Percentiles rank a stretch among this genome's conserved stretches.
Evolutionary conservation across 2,797 vertebrate species (phyloP).

Genomic region (Diglossa cyanea): DNA sequence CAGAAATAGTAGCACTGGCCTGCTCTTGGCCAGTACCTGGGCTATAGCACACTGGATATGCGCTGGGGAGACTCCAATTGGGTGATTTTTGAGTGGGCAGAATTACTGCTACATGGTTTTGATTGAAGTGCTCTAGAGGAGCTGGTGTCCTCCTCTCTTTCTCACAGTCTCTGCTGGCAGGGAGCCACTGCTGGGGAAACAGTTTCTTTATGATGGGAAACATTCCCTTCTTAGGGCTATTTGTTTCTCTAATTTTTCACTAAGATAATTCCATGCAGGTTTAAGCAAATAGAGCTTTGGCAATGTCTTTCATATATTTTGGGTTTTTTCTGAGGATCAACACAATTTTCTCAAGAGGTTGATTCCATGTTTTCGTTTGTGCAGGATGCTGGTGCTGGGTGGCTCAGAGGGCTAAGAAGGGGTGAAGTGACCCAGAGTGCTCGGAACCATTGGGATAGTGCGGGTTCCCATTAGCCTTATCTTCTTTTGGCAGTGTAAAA

Average conservation of each 20-base stretch:
- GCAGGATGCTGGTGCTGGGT: not conserved
- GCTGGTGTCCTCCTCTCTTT: not conserved
- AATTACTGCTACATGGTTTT: not conserved
- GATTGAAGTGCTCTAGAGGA: not conserved
- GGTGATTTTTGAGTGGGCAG: not conserved
- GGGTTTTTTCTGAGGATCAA: not conserved
- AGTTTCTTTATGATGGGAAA: not conserved
- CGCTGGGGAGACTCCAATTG: not conserved
- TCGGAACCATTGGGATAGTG: not conserved
- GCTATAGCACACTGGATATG: not conserved
- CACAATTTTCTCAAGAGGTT: not conserved
- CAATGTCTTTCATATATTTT: not conserved
- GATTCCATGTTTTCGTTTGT: not conserved
- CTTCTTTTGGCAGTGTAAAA: not conserved
- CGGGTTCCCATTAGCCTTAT: not conserved
- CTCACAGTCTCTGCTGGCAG: not conserved
- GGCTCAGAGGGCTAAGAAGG: not conserved
- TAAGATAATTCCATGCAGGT: not conserved
- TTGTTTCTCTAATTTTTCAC: not conserved
- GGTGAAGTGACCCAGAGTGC: not conserved
- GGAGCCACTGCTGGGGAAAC: not conserved
- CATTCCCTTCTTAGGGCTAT: not conserved
- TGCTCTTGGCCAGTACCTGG: not conserved
- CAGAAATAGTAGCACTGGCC: not conserved
- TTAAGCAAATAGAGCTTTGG: not conserved